phyloP scores from a whole-genome alignment of 2,888 invertebrate species.

The Crematogaster levior region DNA sequence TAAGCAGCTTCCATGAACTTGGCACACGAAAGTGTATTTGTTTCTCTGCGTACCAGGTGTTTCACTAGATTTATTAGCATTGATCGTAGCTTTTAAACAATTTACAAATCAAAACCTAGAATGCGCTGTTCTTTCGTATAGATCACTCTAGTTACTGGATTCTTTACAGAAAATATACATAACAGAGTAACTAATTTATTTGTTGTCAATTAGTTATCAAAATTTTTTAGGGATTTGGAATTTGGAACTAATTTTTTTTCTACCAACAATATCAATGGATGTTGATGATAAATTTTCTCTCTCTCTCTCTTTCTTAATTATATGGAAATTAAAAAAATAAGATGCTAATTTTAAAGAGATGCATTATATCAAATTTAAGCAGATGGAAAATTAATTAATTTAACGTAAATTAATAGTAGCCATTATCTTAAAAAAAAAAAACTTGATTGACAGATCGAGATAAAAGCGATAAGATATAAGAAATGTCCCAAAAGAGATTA shows the following conservation, averaged over 20 bases:
- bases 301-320: too few relatives aligned
- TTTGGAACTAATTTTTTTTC: neutral
- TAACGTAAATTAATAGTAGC: conserved; percentile 37
- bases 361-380: neutral
- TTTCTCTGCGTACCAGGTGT: conserved; percentile 42
- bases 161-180: neutral
- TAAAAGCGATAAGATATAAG: conserved; percentile 1
- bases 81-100: conserved; percentile 4
- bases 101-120: conserved; percentile 3
- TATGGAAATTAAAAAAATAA: neutral
- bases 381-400: conserved; percentile 64
- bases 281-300: too few relatives aligned
- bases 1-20: conserved; percentile 70
- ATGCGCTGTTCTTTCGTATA: neutral
- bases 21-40: conserved; percentile 52
- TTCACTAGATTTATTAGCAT: conserved; percentile 57
- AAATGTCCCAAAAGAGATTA: conserved; percentile 28
- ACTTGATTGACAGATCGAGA: neutral
- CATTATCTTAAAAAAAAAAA: neutral
- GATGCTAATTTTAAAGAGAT: neutral
- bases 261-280: neutral
- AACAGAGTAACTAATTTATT: neutral
- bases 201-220: neutral
- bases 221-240: conserved; percentile 1
- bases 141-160: neutral